Percentiles rank a stretch among this genome's conserved stretches.
Conservation (phyloP, 2,113 vertebrate genomes). For the Raphicerus campestris region DNA sequence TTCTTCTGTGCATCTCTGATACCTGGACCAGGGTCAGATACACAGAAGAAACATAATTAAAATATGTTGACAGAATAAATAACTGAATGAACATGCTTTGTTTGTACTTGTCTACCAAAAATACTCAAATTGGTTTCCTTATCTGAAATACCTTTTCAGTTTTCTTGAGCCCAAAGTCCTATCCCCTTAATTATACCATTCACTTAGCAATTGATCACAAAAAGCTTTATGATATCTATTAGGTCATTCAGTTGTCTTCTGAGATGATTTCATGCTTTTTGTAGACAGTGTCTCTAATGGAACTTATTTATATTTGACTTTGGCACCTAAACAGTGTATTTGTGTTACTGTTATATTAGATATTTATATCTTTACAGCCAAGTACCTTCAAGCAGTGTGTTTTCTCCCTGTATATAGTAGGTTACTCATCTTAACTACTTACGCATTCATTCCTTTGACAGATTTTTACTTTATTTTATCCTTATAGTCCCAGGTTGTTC, state of each 20-base stretch:
- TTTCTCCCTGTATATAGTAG: neutral
- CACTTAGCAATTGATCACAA: neutral
- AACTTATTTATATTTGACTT: neutral
- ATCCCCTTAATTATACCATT: neutral
- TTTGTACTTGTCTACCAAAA: conserved; percentile 1
- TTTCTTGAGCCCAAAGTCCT: neutral
- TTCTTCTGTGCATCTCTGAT: neutral
- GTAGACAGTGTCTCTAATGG: neutral
- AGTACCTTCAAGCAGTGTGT: neutral
- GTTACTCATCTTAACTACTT: neutral
- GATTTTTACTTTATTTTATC: neutral
- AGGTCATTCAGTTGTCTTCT: neutral
- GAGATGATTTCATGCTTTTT: neutral
- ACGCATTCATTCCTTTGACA: neutral
- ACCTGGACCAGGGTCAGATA: neutral
- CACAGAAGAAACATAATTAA: neutral
- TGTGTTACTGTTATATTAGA: neutral
- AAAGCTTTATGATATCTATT: conserved; percentile 26
- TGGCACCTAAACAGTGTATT: neutral
- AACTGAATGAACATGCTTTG: neutral
- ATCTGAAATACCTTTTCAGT: neutral
- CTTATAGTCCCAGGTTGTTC: neutral
- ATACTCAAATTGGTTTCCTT: conserved; percentile 1
- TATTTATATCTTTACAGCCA: neutral
- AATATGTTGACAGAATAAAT: neutral